Percentiles rank a stretch among this genome's conserved stretches.
Evolutionary conservation across 2,113 vertebrate species (phyloP).

Genomic region (Eretmochelys imbricata): DNA sequence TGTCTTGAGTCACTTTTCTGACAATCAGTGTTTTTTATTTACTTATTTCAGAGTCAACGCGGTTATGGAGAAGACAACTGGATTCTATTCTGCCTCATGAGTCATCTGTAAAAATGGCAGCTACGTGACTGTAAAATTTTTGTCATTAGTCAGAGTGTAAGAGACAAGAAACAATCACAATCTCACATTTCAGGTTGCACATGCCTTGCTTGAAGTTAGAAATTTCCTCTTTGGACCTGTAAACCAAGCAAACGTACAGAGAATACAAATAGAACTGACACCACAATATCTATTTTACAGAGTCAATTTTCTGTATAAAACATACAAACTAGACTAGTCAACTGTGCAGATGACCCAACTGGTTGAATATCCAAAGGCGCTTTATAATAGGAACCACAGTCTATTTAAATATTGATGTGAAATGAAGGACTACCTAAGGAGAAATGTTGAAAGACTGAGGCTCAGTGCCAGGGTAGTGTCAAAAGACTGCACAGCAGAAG

Average conservation of each 20-base stretch:
- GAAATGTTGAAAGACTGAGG: conserved; percentile 59
- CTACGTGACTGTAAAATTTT: conserved; percentile 46
- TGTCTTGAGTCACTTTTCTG: conserved; percentile 5
- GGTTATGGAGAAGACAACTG: conserved; percentile 59
- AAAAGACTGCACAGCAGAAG: conserved; percentile 46
- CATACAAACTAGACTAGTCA: neutral
- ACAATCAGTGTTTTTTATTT: conserved; percentile 59
- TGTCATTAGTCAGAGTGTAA: conserved; percentile 49
- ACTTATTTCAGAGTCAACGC: conserved; percentile 33
- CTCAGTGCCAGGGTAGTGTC: conserved; percentile 63
- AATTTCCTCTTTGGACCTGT: neutral
- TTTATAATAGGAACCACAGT: conserved; percentile 23
- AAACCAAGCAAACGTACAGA: conserved; percentile 25
- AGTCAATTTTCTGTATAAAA: neutral
- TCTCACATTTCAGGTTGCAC: conserved; percentile 46
- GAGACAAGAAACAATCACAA: conserved; percentile 43
- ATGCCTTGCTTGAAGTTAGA: conserved; percentile 47
- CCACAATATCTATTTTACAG: neutral
- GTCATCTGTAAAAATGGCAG: conserved; percentile 57
- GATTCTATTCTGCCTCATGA: conserved; percentile 52
- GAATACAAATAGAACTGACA: conserved; percentile 38
- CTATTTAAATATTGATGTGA: conserved; percentile 41
- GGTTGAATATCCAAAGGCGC: neutral
- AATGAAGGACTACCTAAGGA: neutral
- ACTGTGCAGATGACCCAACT: neutral